These are phyloP conservation scores for Eospalax fontanierii DNA, from an alignment of 2,797 vertebrate species.

Conservation along the genomic window DNA sequence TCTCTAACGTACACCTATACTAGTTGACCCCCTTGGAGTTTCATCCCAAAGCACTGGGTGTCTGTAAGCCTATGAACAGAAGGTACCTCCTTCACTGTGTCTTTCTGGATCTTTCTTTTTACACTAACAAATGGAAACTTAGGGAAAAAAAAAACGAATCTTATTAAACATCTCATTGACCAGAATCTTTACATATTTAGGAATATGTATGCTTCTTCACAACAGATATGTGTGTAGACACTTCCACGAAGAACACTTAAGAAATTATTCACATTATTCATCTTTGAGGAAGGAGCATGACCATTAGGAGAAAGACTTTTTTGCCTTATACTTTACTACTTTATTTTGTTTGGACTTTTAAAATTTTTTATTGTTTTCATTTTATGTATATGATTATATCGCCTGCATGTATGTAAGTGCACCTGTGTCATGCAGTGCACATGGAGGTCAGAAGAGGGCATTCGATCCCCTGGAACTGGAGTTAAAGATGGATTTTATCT, in stretches of 20 bases:
- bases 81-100: not conserved
- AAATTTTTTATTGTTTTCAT: too few relatives aligned
- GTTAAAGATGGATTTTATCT: too few relatives aligned
- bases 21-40: not conserved
- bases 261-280: conserved; percentile 32
- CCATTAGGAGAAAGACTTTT: conserved; percentile 23
- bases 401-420: too few relatives aligned
- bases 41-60: not conserved
- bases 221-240: not conserved
- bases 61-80: not conserved
- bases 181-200: conserved; percentile 21
- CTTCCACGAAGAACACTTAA: not conserved
- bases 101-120: conserved; percentile 13
- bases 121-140: not conserved
- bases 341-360: not conserved
- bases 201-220: not conserved
- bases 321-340: not conserved
- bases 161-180: not conserved
- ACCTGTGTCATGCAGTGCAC: too few relatives aligned
- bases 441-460: too few relatives aligned
- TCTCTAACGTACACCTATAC: not conserved
- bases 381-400: too few relatives aligned
- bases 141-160: not conserved
- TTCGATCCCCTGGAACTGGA: too few relatives aligned
- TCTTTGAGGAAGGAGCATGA: not conserved